phyloP scores from a whole-genome alignment of 2,113 vertebrate species.

The Rattus rattus region DNA sequence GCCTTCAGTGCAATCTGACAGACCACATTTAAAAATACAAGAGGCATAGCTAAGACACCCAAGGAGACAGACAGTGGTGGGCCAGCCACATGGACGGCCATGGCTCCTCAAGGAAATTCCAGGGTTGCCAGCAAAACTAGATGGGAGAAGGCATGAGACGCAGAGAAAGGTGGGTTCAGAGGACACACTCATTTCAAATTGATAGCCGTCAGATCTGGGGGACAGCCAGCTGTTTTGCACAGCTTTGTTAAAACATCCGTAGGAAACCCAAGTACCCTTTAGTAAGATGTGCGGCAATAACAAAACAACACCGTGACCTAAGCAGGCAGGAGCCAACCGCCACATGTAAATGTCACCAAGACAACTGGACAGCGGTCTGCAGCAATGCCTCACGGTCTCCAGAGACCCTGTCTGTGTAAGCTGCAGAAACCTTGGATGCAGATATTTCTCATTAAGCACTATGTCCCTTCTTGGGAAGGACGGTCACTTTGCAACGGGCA shows the following conservation, averaged over 20 bases:
- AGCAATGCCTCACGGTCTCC: neutral
- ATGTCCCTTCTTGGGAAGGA: neutral
- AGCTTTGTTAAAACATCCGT: neutral
- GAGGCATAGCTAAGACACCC: neutral
- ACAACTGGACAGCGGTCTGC: neutral
- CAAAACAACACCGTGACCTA: neutral
- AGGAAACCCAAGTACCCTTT: neutral
- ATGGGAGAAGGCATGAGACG: neutral
- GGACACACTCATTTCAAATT: neutral
- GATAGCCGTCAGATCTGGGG: neutral
- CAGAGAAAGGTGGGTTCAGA: neutral
- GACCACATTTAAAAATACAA: neutral
- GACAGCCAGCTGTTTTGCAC: neutral
- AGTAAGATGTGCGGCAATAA: conserved; percentile 15
- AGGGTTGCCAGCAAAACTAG: neutral
- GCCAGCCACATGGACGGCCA: rapidly evolving
- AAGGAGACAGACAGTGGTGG: neutral
- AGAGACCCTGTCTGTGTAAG: neutral
- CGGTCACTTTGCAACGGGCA: neutral
- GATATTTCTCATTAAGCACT: conserved; percentile 25
- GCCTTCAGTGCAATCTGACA: neutral
- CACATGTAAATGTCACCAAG: neutral
- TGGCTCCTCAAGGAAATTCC: neutral
- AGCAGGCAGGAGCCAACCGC: neutral
- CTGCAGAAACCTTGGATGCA: neutral